These are phyloP conservation scores for Melanophora roralis DNA, from an alignment of 2,888 invertebrate genomes.

Conservation along the genomic window DNA sequence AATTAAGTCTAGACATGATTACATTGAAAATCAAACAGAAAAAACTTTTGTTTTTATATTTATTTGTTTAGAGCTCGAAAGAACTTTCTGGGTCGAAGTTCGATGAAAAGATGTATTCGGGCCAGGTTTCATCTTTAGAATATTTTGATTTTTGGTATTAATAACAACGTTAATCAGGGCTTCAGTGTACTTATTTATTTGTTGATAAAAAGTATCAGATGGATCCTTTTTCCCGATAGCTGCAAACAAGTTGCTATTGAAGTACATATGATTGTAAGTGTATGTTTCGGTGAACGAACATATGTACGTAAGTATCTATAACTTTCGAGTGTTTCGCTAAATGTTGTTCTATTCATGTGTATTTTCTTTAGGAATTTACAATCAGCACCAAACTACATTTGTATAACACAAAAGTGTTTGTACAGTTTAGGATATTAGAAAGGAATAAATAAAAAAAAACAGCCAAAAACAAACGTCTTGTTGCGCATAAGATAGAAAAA, in stretches of 20 bases:
- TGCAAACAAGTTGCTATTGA: neutral
- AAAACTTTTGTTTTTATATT: too few relatives aligned
- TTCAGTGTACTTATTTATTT: too few relatives aligned
- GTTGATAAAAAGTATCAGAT: neutral
- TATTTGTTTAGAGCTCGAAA: too few relatives aligned
- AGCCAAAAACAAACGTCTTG: conserved; percentile 12
- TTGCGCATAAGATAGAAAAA: conserved; percentile 30
- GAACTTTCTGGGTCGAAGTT: too few relatives aligned
- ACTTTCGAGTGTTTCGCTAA: neutral
- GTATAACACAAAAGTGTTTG: neutral
- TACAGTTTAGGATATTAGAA: conserved; percentile 10
- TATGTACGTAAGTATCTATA: neutral
- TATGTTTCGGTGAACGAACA: neutral
- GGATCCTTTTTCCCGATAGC: neutral
- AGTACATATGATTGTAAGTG: neutral
- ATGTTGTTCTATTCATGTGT: conserved; percentile 2
- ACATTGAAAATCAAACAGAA: too few relatives aligned
- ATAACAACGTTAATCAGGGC: too few relatives aligned
- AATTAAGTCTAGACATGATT: too few relatives aligned
- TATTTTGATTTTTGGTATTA: too few relatives aligned
- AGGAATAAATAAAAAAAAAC: neutral
- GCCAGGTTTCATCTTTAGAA: too few relatives aligned
- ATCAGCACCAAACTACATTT: neutral
- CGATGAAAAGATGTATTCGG: too few relatives aligned
- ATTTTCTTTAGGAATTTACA: neutral